A percentile compares a stretch with the other conserved stretches of the same genome.
Evolutionary conservation across 2,797 vertebrate genomes (phyloP).

Genomic region (Hydrophis major): DNA sequence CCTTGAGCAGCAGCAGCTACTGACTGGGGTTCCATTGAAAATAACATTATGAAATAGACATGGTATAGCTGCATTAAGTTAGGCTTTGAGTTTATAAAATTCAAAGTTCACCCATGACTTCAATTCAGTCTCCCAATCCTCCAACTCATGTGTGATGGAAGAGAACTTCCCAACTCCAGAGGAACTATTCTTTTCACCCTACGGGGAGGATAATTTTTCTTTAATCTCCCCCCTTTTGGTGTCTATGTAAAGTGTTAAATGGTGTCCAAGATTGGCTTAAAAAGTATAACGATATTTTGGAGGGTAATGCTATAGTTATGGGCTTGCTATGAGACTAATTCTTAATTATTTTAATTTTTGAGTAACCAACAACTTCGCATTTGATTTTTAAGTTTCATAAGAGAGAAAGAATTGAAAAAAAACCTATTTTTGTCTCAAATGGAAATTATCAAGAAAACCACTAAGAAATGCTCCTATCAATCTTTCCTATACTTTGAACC

Average conservation of each 20-base stretch:
- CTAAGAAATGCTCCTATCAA: neutral
- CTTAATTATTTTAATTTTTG: neutral
- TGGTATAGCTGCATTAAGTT: neutral
- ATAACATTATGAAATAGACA: neutral
- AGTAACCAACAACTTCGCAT: neutral
- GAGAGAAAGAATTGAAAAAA: neutral
- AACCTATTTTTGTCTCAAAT: neutral
- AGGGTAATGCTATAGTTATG: neutral
- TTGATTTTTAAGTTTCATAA: neutral
- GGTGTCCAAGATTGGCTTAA: neutral
- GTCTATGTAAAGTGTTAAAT: neutral
- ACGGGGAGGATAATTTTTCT: neutral
- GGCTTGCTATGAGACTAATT: neutral
- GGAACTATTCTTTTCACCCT: neutral
- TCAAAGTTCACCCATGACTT: neutral
- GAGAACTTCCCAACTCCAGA: neutral
- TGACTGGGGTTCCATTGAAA: neutral
- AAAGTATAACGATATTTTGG: neutral
- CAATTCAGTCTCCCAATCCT: neutral
- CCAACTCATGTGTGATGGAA: neutral
- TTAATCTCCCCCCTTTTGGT: neutral
- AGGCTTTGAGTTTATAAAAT: neutral
- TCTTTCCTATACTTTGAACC: neutral
- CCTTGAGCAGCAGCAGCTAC: too few species aligned
- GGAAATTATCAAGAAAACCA: neutral